Conservation (phyloP, 2,888 invertebrate species). For the Artemia sinica region DNA sequence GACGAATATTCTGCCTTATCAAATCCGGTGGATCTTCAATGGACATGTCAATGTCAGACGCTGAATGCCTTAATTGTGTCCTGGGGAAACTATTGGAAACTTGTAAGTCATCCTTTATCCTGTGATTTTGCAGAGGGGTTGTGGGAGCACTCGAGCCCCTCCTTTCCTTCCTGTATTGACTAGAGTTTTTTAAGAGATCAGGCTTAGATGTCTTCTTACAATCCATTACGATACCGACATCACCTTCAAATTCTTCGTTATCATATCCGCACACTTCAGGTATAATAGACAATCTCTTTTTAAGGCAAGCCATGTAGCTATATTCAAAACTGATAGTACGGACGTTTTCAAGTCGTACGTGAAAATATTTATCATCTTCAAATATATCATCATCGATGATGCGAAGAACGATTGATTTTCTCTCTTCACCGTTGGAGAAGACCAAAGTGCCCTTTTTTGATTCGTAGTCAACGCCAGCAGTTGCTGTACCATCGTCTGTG, state of each 20-base stretch:
- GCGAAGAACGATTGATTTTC: constrained; percentile 68
- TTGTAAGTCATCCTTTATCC: constrained; percentile 17
- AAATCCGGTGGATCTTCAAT: neutral
- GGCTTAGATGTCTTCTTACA: constrained; percentile 24
- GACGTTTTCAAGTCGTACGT: constrained; percentile 50
- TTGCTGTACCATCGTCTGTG: constrained; percentile 94
- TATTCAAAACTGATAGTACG: constrained; percentile 29
- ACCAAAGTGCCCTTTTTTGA: constrained; percentile 63
- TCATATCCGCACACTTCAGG: constrained; percentile 8
- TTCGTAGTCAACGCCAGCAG: constrained; percentile 85
- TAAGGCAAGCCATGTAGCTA: constrained; percentile 25
- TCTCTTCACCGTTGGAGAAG: constrained; percentile 73
- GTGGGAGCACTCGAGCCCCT: constrained; percentile 8
- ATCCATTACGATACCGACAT: neutral
- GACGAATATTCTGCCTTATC: constrained; percentile 41
- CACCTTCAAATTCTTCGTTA: constrained; percentile 14
- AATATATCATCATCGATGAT: constrained; percentile 98
- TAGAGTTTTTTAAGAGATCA: constrained; percentile 16
- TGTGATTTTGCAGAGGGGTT: neutral
- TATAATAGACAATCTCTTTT: constrained; percentile 27
- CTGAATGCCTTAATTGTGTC: constrained; percentile 6
- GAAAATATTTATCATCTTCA: constrained; percentile 98
- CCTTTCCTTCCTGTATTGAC: neutral
- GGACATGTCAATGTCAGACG: neutral
- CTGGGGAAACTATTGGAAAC: constrained; percentile 29